Evolutionary conservation across 2,888 invertebrate species (phyloP).

Genomic region (Stenodema calcarata): DNA sequence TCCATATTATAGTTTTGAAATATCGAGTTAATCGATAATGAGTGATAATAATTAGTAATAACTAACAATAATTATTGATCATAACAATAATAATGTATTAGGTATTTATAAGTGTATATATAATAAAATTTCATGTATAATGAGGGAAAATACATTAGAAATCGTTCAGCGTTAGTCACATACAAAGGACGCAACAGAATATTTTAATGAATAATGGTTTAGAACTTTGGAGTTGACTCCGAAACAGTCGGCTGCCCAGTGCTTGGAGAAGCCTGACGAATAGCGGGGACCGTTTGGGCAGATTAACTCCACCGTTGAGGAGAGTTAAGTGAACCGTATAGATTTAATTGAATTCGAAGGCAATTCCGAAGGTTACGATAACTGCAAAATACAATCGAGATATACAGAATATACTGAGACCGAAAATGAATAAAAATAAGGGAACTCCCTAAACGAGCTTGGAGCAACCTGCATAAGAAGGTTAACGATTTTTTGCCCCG

Average conservation of each 20-base stretch:
- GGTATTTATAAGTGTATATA: no score
- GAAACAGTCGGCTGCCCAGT: neutral
- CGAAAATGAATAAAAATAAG: neutral
- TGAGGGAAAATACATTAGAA: no score
- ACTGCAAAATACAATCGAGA: neutral
- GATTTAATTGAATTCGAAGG: conserved; percentile 14
- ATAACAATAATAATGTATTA: no score
- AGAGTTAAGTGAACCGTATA: neutral
- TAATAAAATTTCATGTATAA: no score
- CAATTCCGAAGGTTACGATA: neutral
- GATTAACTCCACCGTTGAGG: neutral
- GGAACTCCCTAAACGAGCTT: neutral
- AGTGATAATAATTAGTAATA: no score
- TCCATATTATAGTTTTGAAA: no score
- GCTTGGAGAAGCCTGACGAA: neutral
- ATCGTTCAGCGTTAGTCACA: no score
- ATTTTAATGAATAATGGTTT: no score
- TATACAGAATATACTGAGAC: neutral
- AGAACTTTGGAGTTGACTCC: neutral
- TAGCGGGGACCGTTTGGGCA: neutral
- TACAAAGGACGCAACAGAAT: no score
- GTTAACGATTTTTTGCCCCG: neutral
- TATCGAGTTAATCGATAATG: no score
- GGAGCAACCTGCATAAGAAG: neutral
- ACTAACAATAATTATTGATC: no score